Percentiles rank a stretch among this genome's conserved stretches.
Conservation (phyloP, 2,888 invertebrate genomes). For the Cryptocephalus primarius region DNA sequence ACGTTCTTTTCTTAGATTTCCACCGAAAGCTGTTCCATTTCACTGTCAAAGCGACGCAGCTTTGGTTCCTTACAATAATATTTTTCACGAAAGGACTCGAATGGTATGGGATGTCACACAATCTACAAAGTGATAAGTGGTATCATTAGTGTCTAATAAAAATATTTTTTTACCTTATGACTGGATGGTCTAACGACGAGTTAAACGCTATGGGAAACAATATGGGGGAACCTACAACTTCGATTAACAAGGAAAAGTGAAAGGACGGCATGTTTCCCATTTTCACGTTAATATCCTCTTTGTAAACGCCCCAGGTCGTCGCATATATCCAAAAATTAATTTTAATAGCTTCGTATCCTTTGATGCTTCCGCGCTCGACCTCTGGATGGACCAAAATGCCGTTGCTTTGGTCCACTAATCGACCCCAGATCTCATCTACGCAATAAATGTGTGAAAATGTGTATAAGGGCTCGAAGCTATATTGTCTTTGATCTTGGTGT, state of each 20-base stretch:
- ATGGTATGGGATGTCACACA: too few relatives aligned
- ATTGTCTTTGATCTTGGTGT: too few relatives aligned
- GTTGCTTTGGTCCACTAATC: conserved; percentile 19
- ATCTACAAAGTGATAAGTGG: too few relatives aligned
- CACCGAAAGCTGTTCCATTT: too few relatives aligned
- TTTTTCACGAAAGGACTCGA: too few relatives aligned
- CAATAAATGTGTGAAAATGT: too few relatives aligned
- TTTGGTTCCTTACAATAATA: too few relatives aligned
- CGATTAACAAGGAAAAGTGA: conserved; percentile 29
- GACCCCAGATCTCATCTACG: conserved; percentile 23
- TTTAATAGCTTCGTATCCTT: conserved; percentile 19
- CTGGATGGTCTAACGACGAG: conserved; percentile 21
- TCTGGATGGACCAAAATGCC: conserved; percentile 31
- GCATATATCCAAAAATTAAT: conserved; percentile 35
- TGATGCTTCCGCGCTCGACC: conserved; percentile 19
- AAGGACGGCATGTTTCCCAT: conserved; percentile 31
- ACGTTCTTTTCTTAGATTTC: too few relatives aligned
- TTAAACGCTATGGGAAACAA: conserved; percentile 31
- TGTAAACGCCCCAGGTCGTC: conserved; percentile 39
- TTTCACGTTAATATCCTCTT: conserved; percentile 34
- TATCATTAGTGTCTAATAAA: too few relatives aligned
- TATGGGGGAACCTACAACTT: conserved; percentile 32
- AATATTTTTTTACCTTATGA: conserved; percentile 22
- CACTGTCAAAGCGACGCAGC: too few relatives aligned
- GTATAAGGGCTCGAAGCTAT: too few relatives aligned